Conservation (phyloP, 2,113 vertebrate species). For the Porphyrio hochstetteri region DNA sequence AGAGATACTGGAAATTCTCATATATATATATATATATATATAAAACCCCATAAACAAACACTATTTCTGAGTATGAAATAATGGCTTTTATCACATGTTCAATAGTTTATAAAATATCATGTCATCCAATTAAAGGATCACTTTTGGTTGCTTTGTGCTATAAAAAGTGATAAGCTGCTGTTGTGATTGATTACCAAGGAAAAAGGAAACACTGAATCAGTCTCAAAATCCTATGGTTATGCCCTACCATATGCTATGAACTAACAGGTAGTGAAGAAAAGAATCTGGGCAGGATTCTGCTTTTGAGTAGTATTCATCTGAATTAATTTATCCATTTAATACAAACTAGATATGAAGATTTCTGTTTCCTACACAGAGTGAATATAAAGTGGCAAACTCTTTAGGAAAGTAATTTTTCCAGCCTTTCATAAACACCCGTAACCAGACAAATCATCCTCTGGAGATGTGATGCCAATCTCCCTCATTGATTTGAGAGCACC, state of each 20-base stretch:
- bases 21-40: not conserved
- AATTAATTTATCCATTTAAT: not conserved
- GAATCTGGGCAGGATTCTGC: not conserved
- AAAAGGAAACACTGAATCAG: not conserved
- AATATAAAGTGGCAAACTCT: not conserved
- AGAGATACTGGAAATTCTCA: not conserved
- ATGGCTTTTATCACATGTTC: not conserved
- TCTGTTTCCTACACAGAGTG: not conserved
- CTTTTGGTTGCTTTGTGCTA: not conserved
- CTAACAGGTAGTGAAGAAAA: not conserved
- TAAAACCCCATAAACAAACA: too few relatives aligned
- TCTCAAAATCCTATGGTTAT: not conserved
- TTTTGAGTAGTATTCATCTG: not conserved
- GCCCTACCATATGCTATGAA: not conserved
- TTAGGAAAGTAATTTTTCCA: not conserved
- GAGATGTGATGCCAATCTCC: not conserved
- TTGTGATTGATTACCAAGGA: not conserved
- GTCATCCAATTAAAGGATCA: not conserved
- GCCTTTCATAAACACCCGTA: not conserved
- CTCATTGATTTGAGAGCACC: not conserved
- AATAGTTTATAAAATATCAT: not conserved
- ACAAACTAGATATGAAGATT: not conserved
- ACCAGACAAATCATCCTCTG: not conserved
- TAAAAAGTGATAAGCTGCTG: not conserved
- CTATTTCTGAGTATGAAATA: not conserved